phyloP scores from a whole-genome alignment of 2,113 vertebrate species.

The Lonchura striata region DNA sequence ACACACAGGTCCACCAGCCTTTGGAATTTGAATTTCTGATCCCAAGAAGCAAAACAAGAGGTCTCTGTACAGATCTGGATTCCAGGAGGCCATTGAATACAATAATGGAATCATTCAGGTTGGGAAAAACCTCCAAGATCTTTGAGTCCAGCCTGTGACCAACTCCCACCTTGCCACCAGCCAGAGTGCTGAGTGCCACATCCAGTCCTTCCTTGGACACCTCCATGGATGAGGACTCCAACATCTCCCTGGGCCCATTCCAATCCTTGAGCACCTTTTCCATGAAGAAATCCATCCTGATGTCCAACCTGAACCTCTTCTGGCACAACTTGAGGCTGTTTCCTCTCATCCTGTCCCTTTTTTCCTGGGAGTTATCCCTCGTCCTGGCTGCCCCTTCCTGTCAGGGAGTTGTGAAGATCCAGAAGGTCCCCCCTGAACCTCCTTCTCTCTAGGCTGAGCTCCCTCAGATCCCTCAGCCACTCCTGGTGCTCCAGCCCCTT shows the following conservation, averaged over 20 bases:
- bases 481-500: not conserved
- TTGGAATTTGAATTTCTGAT: not conserved
- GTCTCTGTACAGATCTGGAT: not conserved
- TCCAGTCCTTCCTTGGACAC: not conserved
- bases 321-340: not conserved
- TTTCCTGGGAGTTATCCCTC: not conserved
- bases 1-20: not conserved
- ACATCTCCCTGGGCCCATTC: not conserved
- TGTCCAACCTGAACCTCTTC: not conserved
- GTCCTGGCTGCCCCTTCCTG: rapidly evolving
- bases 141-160: rapidly evolving
- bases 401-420: rapidly evolving
- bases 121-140: not conserved
- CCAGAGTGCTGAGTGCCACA: rapidly evolving
- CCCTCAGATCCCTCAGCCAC: rapidly evolving
- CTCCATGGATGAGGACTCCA: not conserved
- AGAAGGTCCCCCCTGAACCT: rapidly evolving
- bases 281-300: not conserved
- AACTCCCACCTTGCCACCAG: not conserved
- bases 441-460: not conserved
- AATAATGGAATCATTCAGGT: rapidly evolving
- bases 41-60: not conserved
- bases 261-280: not conserved
- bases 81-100: not conserved
- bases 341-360: not conserved